Base-by-base conservation (phyloP, 2,888 invertebrate species). In the Drosophila mettleri region DNA sequence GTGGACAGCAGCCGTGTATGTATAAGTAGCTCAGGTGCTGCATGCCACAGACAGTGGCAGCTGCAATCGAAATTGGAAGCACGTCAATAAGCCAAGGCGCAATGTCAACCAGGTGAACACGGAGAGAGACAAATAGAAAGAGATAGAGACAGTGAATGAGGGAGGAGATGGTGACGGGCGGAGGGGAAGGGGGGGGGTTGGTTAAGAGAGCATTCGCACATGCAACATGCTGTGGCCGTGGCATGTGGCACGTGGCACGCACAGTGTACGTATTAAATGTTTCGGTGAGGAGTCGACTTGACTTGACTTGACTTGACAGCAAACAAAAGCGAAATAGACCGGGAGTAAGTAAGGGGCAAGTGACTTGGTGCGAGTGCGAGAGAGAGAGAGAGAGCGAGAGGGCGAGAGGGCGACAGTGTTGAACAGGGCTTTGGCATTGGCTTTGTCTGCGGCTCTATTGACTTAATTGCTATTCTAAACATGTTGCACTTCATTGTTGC, bases 391-490 rank as follows among this genome's bases (percentile, higher is more conserved):
- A 18, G n/a, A 16, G 31, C 6, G 18, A 2, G 1, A 12, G 36
- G 9, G 36, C 2, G 48, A 7, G 12, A 22, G 38, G 9, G 24
- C 20, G 18, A 9, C 9, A 34, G 53, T 55, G 51, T 63, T 57
- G 75, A 48, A 38, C 22, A 31, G 39, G 46, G 38, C 53, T 57
- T 38, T 18, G 66, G 48, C 48, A 48, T 48, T 48, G 66, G 45
- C 61, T 59, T 58, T 58, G 69, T 45, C 69, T 53, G 46, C 22
- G 45, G 62, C 69, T 71, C 60, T 54, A 63, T 69, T 53, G 64
- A 75, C 82, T 84, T 86, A 84, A 84, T 84, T 84, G 78, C 80
- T 80, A 84, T 84, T 86, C 84, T 75, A 84, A 84, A 71, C 84
- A 84, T 84, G 86, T 66, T 84, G 84, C 80, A 81, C 74, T 80